phyloP scores from a whole-genome alignment of 2,113 vertebrate species.

The Tautogolabrus adspersus region DNA sequence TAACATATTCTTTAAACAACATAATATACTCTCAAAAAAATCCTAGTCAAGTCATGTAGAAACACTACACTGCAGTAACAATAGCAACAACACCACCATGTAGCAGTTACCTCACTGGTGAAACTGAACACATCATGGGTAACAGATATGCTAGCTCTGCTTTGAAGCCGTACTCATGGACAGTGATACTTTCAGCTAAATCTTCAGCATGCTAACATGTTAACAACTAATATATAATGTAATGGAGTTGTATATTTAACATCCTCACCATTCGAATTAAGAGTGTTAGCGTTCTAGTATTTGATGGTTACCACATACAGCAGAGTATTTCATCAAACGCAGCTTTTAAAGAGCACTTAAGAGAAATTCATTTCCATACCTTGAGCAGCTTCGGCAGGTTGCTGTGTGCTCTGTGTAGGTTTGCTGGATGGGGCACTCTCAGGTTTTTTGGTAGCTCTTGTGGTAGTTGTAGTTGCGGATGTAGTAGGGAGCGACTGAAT shows the following conservation, averaged over 20 bases:
- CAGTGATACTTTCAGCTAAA: background rate
- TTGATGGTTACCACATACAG: too few species aligned
- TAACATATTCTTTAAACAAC: too few species aligned
- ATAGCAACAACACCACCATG: background rate
- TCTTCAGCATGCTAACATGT: background rate
- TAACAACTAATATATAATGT: background rate
- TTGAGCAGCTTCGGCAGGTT: slow-evolving; percentile 30
- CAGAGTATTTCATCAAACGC: background rate
- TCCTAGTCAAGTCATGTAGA: too few species aligned
- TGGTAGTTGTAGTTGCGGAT: slow-evolving; percentile 8
- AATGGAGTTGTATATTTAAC: background rate
- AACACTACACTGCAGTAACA: too few species aligned
- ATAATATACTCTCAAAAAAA: background rate
- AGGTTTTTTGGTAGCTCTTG: slow-evolving; percentile 4
- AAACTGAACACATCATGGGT: background rate
- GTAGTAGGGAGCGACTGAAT: background rate
- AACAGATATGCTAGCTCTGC: background rate
- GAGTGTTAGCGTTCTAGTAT: too few species aligned
- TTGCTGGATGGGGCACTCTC: slow-evolving; percentile 8
- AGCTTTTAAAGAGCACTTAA: background rate
- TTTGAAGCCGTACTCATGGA: too few species aligned
- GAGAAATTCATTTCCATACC: slow-evolving; percentile 54
- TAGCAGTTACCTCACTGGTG: background rate
- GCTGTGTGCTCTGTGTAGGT: slow-evolving; percentile 19
- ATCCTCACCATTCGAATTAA: background rate